Base-by-base conservation (phyloP, 2,797 vertebrate species). In the Carduelis carduelis region DNA sequence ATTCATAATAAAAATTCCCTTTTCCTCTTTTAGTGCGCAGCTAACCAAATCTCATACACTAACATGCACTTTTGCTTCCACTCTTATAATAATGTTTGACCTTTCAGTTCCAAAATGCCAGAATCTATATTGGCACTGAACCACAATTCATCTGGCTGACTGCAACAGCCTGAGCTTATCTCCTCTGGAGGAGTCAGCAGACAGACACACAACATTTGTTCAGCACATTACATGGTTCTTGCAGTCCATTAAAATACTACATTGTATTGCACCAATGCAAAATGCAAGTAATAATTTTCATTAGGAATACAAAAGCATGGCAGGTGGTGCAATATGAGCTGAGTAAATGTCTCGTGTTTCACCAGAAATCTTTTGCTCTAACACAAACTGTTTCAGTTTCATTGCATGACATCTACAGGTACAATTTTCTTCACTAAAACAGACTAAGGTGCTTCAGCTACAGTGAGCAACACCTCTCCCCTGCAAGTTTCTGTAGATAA, bases 21-120 rank as follows among this genome's bases (percentile, higher is more conserved):
- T 87, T 80, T 92, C n/a, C n/a, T 86, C 80, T 81, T 95, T 55
- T 47, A 83, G 52, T 4, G 11, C 27, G 50, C 50, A 86, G 57
- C 35, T 91, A 52, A 80, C 50, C 70, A 65, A 79, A 89, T 66
- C 39, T 83, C 61, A 47, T 57, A 49, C 28, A 85, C 34, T 79
- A 81, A 39, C 21, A 46, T 2, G 85, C 12, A 3, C 37, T 86
- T 75, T 43, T 76, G 55, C 47, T 92, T 84, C 68, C 32, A 60
- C 23, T 52, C 28, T 74, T 30, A 34, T 8, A 65, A 78, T 7
- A 72, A 66, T 27, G 19, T 23, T 30, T 0, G 0, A 77, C 30
- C 24, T 65, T 89, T 70, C 68, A 46, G 52, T 59, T 89, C 44
- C 55, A 81, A 89, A 90, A 86, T 37, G 32, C 59, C 70, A 84